phyloP scores from a whole-genome alignment of 1,140 invertebrate genomes.

The Trialeurodes vaporariorum region DNA sequence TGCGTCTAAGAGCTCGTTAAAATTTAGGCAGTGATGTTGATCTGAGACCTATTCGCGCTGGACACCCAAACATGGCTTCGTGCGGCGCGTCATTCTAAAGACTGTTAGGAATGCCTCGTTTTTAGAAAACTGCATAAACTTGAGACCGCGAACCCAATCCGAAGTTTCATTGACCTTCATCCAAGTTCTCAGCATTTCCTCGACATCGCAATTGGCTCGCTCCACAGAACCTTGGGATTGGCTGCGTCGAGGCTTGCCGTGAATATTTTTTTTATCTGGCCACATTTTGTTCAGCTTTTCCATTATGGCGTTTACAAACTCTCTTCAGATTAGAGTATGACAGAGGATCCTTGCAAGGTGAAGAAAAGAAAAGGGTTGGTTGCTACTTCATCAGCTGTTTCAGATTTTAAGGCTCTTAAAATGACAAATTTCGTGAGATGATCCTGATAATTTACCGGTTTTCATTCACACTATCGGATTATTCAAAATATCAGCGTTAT shows the following conservation, averaged over 20 bases:
- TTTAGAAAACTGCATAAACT: conserved; percentile 31
- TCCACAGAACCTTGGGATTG: conserved; percentile 33
- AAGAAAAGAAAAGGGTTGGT: conserved; percentile 25
- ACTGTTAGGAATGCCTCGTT: no score
- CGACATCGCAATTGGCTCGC: conserved; percentile 33
- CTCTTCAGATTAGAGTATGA: conserved; percentile 32
- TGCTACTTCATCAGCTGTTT: conserved; percentile 21
- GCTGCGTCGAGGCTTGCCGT: conserved; percentile 32
- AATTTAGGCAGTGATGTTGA: no score
- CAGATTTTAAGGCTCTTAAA: conserved; percentile 27
- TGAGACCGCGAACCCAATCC: conserved; percentile 27
- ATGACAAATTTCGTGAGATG: conserved; percentile 38
- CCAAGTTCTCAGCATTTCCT: conserved; percentile 32
- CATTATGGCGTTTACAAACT: conserved; percentile 33
- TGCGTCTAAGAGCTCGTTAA: no score
- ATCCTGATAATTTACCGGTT: conserved; percentile 36
- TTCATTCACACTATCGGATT: conserved; percentile 36
- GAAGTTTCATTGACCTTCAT: conserved; percentile 23
- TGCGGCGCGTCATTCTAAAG: no score
- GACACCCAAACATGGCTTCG: no score
- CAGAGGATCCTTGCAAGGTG: conserved; percentile 32
- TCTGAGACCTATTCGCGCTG: no score
- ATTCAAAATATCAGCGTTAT: conserved; percentile 35
- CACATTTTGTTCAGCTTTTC: conserved; percentile 27
- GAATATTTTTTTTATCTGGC: conserved; percentile 24